Conservation (phyloP, 2,888 invertebrate genomes). For the Drosophila subsilvestris region DNA sequence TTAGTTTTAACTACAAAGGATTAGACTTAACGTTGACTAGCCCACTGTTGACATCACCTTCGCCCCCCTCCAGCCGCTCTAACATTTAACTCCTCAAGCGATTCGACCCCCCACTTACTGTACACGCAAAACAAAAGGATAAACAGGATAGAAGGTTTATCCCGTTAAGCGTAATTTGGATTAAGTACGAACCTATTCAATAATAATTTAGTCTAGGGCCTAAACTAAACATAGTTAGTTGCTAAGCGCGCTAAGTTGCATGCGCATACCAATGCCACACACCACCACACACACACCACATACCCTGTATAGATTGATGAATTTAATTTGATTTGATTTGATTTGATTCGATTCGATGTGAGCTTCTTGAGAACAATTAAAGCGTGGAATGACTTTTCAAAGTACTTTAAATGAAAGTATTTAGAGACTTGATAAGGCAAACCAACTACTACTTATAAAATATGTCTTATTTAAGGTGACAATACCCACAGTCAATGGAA, state of each 20-base stretch:
- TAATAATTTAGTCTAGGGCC: conserved; percentile 30
- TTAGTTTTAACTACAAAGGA: conserved; percentile 30
- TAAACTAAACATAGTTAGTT: conserved; percentile 31
- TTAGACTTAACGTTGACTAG: conserved; percentile 30
- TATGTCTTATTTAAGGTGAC: no score
- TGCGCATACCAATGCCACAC: background rate
- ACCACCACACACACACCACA: background rate
- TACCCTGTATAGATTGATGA: conserved; percentile 38
- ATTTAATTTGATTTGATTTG: conserved; percentile 32
- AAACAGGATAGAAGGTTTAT: background rate
- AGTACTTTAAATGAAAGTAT: background rate
- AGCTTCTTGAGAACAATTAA: conserved; percentile 31
- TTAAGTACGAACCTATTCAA: conserved; percentile 35
- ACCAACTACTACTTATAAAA: no score
- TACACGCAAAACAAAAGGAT: background rate
- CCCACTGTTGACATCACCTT: conserved; percentile 68
- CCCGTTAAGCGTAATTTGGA: conserved; percentile 35
- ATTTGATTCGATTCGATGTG: conserved; percentile 11
- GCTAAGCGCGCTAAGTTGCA: conserved; percentile 20
- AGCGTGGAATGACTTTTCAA: conserved; percentile 18
- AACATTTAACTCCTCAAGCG: conserved; percentile 1
- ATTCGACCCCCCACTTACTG: background rate
- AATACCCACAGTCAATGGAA: no score
- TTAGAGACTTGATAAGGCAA: background rate
- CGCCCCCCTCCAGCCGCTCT: background rate